Evolutionary conservation across 2,113 vertebrate species (phyloP).

Genomic region (Xerus inauris): DNA sequence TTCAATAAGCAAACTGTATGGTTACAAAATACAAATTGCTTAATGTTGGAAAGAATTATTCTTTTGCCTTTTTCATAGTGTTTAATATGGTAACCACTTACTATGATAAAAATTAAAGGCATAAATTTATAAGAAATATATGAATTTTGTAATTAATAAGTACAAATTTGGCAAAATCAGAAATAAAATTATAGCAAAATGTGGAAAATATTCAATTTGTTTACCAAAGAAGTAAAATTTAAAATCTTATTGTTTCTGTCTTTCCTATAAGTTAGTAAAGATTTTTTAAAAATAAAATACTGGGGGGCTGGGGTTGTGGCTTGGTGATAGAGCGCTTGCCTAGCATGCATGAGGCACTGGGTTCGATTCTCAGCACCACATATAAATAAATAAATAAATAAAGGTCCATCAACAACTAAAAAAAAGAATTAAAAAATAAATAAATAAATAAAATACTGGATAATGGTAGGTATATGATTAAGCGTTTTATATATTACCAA

Average conservation of each 20-base stretch:
- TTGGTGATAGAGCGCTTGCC: no score
- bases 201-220: neutral
- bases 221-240: conserved; percentile 31
- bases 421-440: no score
- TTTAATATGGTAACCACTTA: neutral
- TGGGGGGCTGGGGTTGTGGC: no score
- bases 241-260: neutral
- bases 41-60: neutral
- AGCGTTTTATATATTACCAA: neutral
- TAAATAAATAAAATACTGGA: conserved; percentile 44
- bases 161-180: neutral
- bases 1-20: neutral
- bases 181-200: conserved; percentile 27
- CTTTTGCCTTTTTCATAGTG: neutral
- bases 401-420: no score
- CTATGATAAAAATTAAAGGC: neutral
- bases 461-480: neutral
- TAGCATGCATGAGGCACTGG: no score
- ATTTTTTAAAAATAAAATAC: conserved; percentile 39
- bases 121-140: neutral
- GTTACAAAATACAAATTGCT: neutral
- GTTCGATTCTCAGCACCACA: no score
- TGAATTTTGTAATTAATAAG: neutral
- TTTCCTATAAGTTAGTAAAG: neutral
- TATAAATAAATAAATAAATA: no score